A percentile compares a stretch with the other conserved stretches of the same genome.
These are phyloP conservation scores for Leptopterna dolabrata DNA, from an alignment of 2,888 invertebrate species.

Conservation along the genomic window DNA sequence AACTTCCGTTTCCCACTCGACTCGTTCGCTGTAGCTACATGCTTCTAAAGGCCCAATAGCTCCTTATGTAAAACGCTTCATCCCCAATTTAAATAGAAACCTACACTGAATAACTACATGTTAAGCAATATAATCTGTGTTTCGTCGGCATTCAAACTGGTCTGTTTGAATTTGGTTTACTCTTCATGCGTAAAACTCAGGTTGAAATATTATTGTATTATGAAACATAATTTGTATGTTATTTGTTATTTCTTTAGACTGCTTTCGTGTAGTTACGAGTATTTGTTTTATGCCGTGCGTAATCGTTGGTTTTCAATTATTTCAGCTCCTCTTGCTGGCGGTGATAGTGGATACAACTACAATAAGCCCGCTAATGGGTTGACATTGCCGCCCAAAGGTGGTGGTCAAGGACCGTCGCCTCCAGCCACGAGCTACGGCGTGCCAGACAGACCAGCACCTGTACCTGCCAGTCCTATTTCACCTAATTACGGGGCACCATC, in stretches of 20 bases:
- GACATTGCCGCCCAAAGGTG: constrained; percentile 34
- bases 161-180: too few relatives aligned
- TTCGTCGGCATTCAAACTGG: too few relatives aligned
- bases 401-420: constrained; percentile 45
- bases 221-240: too few relatives aligned
- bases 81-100: not conserved
- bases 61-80: not conserved
- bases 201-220: too few relatives aligned
- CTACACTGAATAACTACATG: too few relatives aligned
- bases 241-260: too few relatives aligned
- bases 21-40: not conserved
- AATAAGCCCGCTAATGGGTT: constrained; percentile 52
- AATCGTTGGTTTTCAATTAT: constrained; percentile 16
- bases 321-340: constrained; percentile 60
- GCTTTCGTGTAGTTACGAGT: too few relatives aligned
- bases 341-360: constrained; percentile 57
- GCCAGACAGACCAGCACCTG: constrained; percentile 61
- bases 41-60: not conserved
- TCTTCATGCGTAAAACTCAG: too few relatives aligned
- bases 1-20: not conserved
- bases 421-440: constrained; percentile 62
- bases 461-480: constrained; percentile 59
- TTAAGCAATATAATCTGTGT: too few relatives aligned
- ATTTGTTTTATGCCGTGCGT: too few relatives aligned
- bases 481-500: constrained; percentile 54